Conservation (phyloP, 2,888 invertebrate genomes). For the Agapostemon virescens region DNA sequence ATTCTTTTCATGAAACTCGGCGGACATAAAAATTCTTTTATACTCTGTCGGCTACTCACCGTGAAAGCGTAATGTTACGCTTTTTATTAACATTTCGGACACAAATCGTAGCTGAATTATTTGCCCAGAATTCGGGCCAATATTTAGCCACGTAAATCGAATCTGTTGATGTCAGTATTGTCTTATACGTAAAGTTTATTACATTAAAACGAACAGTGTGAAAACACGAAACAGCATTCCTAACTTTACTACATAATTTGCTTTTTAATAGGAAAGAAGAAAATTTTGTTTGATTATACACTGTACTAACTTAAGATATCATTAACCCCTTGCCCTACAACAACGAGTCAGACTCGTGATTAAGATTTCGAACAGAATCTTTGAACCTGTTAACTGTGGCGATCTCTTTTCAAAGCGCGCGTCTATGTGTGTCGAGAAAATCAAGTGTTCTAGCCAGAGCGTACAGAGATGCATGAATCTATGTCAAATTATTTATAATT, state of each 20-base stretch:
- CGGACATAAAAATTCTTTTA: constrained; percentile 40
- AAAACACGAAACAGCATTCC: neutral
- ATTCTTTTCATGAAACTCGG: constrained; percentile 20
- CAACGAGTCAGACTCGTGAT: too few species aligned
- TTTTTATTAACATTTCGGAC: constrained; percentile 23
- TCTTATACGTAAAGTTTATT: neutral
- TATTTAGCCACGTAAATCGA: neutral
- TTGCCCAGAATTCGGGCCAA: neutral
- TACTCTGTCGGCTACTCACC: constrained; percentile 29
- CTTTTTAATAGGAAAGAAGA: too few species aligned
- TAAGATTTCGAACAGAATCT: too few species aligned
- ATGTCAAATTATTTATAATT: too few species aligned
- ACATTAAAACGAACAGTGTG: neutral
- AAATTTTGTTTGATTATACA: neutral
- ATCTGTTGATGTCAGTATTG: too few species aligned
- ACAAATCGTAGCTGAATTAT: neutral
- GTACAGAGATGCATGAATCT: too few species aligned
- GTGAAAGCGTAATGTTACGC: constrained; percentile 28
- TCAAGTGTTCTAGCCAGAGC: too few species aligned
- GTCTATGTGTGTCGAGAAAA: too few species aligned
- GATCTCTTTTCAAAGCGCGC: too few species aligned
- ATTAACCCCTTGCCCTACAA: too few species aligned
- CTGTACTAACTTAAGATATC: neutral
- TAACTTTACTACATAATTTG: neutral
- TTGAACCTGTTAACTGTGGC: too few species aligned